Evolutionary conservation across 2,888 invertebrate genomes (phyloP).

Genomic region (Onchidella celtica): DNA sequence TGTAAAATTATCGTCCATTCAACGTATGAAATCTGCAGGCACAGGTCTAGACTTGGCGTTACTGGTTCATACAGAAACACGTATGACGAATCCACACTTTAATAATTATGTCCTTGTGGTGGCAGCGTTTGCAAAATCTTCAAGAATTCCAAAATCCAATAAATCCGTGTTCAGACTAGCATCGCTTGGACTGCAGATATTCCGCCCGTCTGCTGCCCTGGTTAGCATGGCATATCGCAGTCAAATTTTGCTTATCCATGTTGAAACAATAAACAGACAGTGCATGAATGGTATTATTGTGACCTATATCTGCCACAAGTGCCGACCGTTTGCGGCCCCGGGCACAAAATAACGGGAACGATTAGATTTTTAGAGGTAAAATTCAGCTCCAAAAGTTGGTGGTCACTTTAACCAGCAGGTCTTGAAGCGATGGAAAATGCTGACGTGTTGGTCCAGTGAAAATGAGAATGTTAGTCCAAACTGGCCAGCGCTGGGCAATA

Average conservation of each 20-base stretch:
- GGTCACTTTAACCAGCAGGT: not conserved
- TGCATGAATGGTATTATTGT: not conserved
- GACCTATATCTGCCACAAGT: not conserved
- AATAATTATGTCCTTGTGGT: no score
- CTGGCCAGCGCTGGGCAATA: not conserved
- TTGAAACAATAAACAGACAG: conserved; percentile 4
- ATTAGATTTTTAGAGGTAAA: not conserved
- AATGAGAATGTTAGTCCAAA: conserved; percentile 1
- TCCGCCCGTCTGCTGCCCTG: no score
- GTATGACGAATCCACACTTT: no score
- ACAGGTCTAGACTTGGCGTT: no score
- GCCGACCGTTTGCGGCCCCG: not conserved
- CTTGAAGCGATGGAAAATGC: not conserved
- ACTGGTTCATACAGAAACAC: no score
- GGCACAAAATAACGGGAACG: not conserved
- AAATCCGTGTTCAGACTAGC: no score
- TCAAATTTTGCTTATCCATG: not conserved
- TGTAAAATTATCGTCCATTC: no score
- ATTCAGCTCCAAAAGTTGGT: not conserved
- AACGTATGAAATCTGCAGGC: no score
- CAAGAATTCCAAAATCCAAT: no score
- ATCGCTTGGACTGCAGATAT: no score
- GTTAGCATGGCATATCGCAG: not conserved
- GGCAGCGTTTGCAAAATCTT: no score
- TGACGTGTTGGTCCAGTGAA: not conserved